Evolutionary conservation across 2,113 vertebrate species (phyloP).

Genomic region (Eublepharis macularius): DNA sequence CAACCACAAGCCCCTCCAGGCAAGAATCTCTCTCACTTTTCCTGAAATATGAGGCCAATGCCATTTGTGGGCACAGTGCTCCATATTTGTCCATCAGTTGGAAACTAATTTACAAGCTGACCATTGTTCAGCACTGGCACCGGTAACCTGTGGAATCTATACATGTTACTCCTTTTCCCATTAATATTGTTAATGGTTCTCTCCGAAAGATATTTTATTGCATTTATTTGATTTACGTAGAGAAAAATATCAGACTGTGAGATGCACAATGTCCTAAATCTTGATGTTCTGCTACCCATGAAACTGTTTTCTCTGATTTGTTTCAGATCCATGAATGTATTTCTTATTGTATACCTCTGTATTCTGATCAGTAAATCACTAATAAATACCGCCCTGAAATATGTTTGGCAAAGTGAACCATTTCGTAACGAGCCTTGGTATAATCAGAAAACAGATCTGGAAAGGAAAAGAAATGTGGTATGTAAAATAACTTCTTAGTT

Average conservation of each 20-base stretch:
- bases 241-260: neutral
- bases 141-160: neutral
- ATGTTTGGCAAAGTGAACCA: conserved; percentile 90
- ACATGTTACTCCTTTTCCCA: neutral
- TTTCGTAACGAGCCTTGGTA: conserved; percentile 93
- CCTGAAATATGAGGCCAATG: too few relatives aligned
- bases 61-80: neutral
- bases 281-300: neutral
- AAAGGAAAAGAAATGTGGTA: conserved; percentile 89
- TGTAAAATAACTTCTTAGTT: conserved; percentile 25
- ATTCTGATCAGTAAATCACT: conserved; percentile 95
- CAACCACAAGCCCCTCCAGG: too few relatives aligned
- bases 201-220: neutral
- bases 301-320: neutral
- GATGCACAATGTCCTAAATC: neutral
- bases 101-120: neutral
- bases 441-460: conserved; percentile 86
- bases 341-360: conserved; percentile 94
- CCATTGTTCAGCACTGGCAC: neutral
- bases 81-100: neutral
- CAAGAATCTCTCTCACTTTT: too few relatives aligned
- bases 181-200: neutral
- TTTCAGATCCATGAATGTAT: conserved; percentile 94
- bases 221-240: neutral
- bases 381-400: conserved; percentile 91